Evolutionary conservation across 2,113 vertebrate genomes (phyloP), one percentile per base, ranked within the genome.

Genomic region (Stegastes partitus): DNA sequence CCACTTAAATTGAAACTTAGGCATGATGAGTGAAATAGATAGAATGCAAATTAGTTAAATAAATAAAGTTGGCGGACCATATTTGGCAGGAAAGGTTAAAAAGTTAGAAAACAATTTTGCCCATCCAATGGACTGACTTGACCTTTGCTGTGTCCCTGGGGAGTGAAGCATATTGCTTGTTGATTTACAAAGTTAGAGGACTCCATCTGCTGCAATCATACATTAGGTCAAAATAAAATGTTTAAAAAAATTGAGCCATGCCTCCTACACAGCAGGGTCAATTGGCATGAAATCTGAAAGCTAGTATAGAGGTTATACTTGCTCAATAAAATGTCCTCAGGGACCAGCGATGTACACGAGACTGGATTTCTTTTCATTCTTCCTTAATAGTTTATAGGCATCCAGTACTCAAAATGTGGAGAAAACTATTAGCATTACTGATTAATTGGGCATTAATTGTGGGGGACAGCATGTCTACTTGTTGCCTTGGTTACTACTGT

Each of bases 401-500:
- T 56, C 6, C 19, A 51, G 21, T 14, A 10, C 10, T 28, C 1
- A 42, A 23, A n/a, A 64, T 31, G 3, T 19, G 19, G 26, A 63
- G 5, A 4, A 10, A 19, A n/a, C 4, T 19, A 11, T 51, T 56
- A 26, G 31, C 66, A 19, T 26, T 58, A 12, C 22, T 23, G 34
- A 54, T 72, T 84, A 71, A 67, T 59, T 65, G 25, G 6, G 22
- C 25, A 56, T 65, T 62, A 64, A 69, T 80, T 73, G 39, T 51
- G 10, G 18, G 4, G 25, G 34, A 25, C 37, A 62, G 42, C 26
- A 16, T 61, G 34, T 45, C n/a, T 34, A 44, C 57, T 56, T 70
- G 76, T 82, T 85, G 49, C 77, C 67, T 51, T 73, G 74, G 74
- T 79, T 67, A 78, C 76, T 11, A 19, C 37, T 37, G 26, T 55